phyloP scores from a whole-genome alignment of 1,140 invertebrate genomes.

The Drosophila pruinosa region DNA sequence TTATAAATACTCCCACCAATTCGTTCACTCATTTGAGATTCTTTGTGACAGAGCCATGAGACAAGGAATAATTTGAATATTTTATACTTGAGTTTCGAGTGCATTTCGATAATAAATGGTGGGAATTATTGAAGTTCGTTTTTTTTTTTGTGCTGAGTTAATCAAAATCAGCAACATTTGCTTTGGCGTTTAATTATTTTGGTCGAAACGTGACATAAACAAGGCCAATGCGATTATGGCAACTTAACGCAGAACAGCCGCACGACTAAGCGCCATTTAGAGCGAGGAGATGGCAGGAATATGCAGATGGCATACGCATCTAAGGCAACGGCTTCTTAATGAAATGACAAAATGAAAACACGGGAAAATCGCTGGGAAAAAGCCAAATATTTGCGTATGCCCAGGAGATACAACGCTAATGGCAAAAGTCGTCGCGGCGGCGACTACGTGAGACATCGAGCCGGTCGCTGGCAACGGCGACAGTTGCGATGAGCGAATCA shows the following conservation, averaged over 20 bases:
- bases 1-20: too few species aligned
- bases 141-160: conserved; percentile 40
- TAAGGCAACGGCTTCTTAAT: conserved; percentile 47
- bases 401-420: conserved; percentile 56
- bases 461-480: not conserved
- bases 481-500: conserved; percentile 8
- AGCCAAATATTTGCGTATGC: conserved; percentile 62
- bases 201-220: conserved; percentile 57
- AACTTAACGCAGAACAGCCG: conserved; percentile 20
- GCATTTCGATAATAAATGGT: conserved; percentile 16
- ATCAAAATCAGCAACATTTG: conserved; percentile 52
- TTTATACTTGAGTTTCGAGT: conserved; percentile 4
- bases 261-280: conserved; percentile 18
- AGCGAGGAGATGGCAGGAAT: not conserved
- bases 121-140: conserved; percentile 27
- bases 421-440: conserved; percentile 48
- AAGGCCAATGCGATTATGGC: conserved; percentile 40
- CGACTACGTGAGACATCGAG: conserved; percentile 27
- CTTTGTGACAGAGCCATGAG: not conserved
- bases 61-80: conserved; percentile 9
- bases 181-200: conserved; percentile 51
- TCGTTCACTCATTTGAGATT: too few species aligned
- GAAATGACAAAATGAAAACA: conserved; percentile 70
- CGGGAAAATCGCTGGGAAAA: conserved; percentile 54
- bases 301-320: conserved; percentile 4